Evolutionary conservation across 1,140 invertebrate genomes (phyloP).

Genomic region (Apis dorsata): DNA sequence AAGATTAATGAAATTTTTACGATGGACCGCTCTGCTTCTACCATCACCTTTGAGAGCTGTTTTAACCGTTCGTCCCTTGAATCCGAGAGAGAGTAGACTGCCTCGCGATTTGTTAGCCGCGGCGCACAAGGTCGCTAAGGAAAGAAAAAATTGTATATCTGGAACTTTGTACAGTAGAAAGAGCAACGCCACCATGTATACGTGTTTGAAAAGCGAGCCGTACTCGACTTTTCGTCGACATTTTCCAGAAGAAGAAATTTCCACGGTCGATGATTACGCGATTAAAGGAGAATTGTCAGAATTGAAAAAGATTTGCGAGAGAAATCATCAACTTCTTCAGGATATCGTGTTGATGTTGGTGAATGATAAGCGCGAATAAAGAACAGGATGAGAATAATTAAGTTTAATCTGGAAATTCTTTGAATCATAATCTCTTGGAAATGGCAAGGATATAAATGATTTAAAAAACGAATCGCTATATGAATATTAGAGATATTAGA

Average conservation of each 20-base stretch:
- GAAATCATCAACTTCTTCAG: slow-evolving; percentile 69
- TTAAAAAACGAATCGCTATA: background rate
- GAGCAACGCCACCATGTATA: slow-evolving; percentile 49
- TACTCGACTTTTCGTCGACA: slow-evolving; percentile 46
- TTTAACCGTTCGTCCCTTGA: slow-evolving; percentile 88
- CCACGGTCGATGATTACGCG: slow-evolving; percentile 26
- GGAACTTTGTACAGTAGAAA: slow-evolving; percentile 56
- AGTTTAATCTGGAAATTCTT: background rate
- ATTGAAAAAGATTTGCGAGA: slow-evolving; percentile 70
- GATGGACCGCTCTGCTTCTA: slow-evolving; percentile 87
- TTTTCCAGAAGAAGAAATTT: slow-evolving; percentile 46
- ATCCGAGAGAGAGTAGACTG: slow-evolving; percentile 88
- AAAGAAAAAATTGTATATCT: slow-evolving; percentile 78
- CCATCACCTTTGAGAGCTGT: slow-evolving; percentile 89
- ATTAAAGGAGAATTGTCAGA: slow-evolving; percentile 67
- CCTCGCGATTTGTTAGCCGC: slow-evolving; percentile 87
- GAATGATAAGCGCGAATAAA: slow-evolving; percentile 50
- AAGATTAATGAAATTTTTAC: slow-evolving; percentile 85
- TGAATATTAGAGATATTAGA: background rate
- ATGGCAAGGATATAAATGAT: slow-evolving; percentile 11
- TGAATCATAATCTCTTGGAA: background rate
- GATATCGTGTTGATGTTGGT: slow-evolving; percentile 61
- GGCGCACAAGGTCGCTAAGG: slow-evolving; percentile 87
- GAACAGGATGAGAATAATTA: slow-evolving; percentile 27
- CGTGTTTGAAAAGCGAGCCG: slow-evolving; percentile 58